These are phyloP conservation scores for Holacanthella duospinosa DNA, from an alignment of 2,888 invertebrate species.

Conservation along the genomic window DNA sequence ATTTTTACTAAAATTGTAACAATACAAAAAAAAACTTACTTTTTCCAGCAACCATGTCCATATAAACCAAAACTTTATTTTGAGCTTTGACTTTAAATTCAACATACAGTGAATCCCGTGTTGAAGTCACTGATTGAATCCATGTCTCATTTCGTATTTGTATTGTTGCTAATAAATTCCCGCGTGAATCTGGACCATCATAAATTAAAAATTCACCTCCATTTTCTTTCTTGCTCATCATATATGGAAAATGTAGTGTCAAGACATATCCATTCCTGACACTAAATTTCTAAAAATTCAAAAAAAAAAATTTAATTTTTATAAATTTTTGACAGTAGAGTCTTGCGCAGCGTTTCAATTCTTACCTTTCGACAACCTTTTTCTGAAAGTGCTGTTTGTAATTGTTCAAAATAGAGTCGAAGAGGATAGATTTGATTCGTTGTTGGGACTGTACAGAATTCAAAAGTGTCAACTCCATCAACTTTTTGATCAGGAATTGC, in stretches of 20 bases:
- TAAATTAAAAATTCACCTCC: conserved; percentile 63
- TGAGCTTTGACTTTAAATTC: conserved; percentile 63
- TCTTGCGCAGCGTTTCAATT: too few species aligned
- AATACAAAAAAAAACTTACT: too few species aligned
- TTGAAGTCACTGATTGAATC: conserved; percentile 77
- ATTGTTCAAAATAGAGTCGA: conserved; percentile 69
- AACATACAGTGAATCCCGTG: conserved; percentile 66
- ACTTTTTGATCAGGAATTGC: conserved; percentile 58
- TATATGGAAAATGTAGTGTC: conserved; percentile 73
- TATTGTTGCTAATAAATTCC: conserved; percentile 60
- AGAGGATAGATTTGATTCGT: conserved; percentile 79
- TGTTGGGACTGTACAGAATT: conserved; percentile 74
- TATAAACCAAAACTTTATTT: conserved; percentile 62
- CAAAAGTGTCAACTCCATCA: conserved; percentile 64
- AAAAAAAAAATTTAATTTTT: conserved; percentile 7
- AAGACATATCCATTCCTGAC: conserved; percentile 61
- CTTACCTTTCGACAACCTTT: conserved; percentile 63
- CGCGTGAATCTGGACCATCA: conserved; percentile 62
- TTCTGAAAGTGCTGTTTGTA: conserved; percentile 56
- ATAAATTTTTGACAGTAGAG: not conserved
- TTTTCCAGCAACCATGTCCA: conserved; percentile 65
- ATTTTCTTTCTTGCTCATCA: conserved; percentile 55
- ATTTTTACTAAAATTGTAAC: too few species aligned
- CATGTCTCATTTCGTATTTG: conserved; percentile 70
- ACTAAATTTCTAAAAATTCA: conserved; percentile 37